Evolutionary conservation across 2,797 vertebrate genomes (phyloP), one percentile per base, ranked within the genome.

Genomic region (Cuniculus paca): DNA sequence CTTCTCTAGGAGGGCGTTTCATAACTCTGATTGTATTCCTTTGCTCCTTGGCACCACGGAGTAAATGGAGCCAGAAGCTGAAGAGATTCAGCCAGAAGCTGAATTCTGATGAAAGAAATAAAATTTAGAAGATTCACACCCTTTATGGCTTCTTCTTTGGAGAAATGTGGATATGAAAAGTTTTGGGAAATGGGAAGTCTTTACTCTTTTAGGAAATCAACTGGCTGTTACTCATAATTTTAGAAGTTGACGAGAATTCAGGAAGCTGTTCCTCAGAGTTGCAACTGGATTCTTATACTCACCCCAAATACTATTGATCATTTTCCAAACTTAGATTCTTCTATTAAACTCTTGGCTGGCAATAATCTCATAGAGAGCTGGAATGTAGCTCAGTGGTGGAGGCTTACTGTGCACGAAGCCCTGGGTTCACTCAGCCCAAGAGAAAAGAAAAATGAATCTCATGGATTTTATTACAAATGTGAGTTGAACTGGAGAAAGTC

Each of bases 1-100:
- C 28, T 74, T 87, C 48, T 74, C 24, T 34, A 70, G 28, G 58
- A 91, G 24, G 45, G 48, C 17, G 80, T 56, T 50, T 89, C 16
- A 0, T 52, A 26, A 45, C 80, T 89, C 65, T 96, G 42, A 94
- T n/a, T 85, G 42, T 42, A 1, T 91, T 96, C 68, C 34, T 95
- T 96, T 87, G 31, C 11, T 39, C 12, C 26, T 56, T 68, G 14
- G 19, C 22, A 10, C 20, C 10, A 24, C n/a, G 77, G 13, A 2
- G 19, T 50, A 78, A 20, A 86, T 12, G 12, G 42, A 11, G 31
- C 16, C 70, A 61, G 74, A 84, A 34, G 20, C 50, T 70, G 34
- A 80, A 91, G 63, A 89, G 26, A 70, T 92, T 91, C 31, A 78
- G 2, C 36, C 31, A 78, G 2, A 36, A 72, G 24, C 3, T 50